Conservation (phyloP, 37 sponge, comb jelly and placozoan genomes). For the Oopsacas minuta region DNA sequence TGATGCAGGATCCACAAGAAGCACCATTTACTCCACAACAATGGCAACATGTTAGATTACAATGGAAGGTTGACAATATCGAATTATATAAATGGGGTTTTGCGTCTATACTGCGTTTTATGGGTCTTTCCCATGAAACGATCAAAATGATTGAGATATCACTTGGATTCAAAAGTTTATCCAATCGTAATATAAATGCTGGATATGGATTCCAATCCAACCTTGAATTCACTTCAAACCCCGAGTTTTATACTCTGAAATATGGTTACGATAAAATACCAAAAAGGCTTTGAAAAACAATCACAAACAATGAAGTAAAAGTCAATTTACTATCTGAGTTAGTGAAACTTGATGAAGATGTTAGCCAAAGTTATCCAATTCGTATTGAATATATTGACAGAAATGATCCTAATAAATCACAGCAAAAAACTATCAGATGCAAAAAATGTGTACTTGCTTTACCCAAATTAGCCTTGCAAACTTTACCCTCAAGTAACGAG, state of each 20-base stretch:
- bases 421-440: background rate
- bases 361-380: background rate
- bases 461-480: background rate
- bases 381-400: background rate
- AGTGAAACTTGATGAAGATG: background rate
- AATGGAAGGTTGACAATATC: background rate
- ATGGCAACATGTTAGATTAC: background rate
- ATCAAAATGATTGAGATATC: background rate
- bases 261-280: background rate
- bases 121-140: background rate
- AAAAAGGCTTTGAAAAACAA: background rate
- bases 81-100: background rate
- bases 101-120: background rate
- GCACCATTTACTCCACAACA: background rate
- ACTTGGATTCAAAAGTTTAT: background rate
- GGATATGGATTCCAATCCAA: background rate
- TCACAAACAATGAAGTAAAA: background rate
- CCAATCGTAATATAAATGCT: background rate
- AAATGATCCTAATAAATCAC: too few species aligned
- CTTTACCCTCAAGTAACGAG: background rate
- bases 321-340: background rate
- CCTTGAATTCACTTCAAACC: background rate
- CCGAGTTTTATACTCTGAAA: background rate
- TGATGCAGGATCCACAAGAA: background rate
- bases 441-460: background rate